These are phyloP conservation scores for Balearica regulorum DNA, from an alignment of 2,797 vertebrate species.

Conservation along the genomic window DNA sequence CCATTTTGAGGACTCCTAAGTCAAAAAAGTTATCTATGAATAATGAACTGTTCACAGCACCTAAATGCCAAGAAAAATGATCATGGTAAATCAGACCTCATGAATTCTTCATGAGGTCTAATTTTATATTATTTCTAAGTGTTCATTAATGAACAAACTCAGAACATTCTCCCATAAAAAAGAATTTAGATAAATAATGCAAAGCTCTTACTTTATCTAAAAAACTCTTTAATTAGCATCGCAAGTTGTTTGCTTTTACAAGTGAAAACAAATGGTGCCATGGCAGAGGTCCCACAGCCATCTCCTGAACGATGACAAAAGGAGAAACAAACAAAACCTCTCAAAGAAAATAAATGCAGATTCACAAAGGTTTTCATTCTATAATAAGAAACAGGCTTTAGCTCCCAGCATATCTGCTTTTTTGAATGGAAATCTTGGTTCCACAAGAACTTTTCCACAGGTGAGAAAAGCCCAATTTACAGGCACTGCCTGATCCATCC, in stretches of 20 bases:
- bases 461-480: not conserved
- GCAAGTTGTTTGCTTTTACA: conserved; percentile 58
- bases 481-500: not conserved
- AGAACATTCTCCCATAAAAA: conserved; percentile 41
- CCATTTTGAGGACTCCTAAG: conserved; percentile 20
- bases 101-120: conserved; percentile 68
- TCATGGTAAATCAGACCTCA: conserved; percentile 58
- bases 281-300: conserved; percentile 59
- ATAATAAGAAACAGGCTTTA: not conserved
- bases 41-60: conserved; percentile 58
- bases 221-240: conserved; percentile 57
- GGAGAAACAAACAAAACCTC: conserved; percentile 54
- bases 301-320: conserved; percentile 30
- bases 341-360: not conserved
- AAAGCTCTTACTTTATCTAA: conserved; percentile 51
- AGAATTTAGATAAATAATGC: conserved; percentile 62
- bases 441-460: not conserved
- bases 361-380: not conserved
- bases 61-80: conserved; percentile 65
- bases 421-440: not conserved
- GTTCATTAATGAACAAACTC: conserved; percentile 69
- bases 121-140: conserved; percentile 72
- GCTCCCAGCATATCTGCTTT: not conserved
- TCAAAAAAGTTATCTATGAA: conserved; percentile 46
- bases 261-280: conserved; percentile 54